These are phyloP conservation scores for Phrynosoma blainvillii DNA, from an alignment of 2,113 vertebrate species.

Conservation along the genomic window DNA sequence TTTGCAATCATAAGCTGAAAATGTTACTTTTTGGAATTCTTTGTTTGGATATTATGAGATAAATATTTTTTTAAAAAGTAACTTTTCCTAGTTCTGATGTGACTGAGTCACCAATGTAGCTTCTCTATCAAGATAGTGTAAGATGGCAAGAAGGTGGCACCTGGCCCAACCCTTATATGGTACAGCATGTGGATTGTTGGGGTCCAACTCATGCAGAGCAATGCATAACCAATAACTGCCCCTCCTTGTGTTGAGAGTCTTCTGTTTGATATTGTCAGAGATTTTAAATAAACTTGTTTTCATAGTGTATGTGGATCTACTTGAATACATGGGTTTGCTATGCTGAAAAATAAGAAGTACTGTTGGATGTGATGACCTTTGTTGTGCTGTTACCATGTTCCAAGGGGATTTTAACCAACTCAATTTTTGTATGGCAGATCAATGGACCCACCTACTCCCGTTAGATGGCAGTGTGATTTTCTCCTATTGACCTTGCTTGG, in stretches of 20 bases:
- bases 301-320: no score
- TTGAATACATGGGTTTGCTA: neutral
- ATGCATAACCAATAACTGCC: neutral
- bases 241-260: neutral
- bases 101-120: neutral
- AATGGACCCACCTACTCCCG: neutral
- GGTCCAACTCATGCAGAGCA: neutral
- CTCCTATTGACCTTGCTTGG: neutral
- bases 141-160: neutral
- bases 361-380: neutral
- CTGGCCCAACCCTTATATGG: neutral
- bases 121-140: neutral
- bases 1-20: no score
- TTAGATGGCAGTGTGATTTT: neutral
- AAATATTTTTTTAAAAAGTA: no score
- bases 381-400: neutral
- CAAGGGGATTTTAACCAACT: neutral
- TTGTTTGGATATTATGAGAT: no score
- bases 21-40: no score
- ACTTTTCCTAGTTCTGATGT: neutral
- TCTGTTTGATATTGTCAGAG: neutral
- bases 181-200: neutral
- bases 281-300: neutral
- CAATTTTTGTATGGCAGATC: neutral
- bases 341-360: neutral